phyloP scores from a whole-genome alignment of 2,113 vertebrate species.

The Callocephalon fimbriatum region DNA sequence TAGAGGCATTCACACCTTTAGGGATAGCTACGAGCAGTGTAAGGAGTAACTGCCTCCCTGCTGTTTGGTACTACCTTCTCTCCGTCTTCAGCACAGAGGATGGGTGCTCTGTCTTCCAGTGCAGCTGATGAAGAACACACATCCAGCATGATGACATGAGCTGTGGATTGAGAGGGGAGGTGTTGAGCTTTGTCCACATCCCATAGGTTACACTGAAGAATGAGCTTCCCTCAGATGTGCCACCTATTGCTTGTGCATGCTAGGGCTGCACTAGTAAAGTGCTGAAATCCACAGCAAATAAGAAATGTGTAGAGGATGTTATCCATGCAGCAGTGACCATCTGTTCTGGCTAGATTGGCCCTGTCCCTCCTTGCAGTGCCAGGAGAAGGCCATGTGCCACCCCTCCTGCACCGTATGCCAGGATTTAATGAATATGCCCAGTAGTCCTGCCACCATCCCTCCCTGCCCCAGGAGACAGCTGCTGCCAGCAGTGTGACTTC shows the following conservation, averaged over 20 bases:
- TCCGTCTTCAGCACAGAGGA: not conserved
- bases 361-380: not conserved
- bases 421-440: accelerated
- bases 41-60: not conserved
- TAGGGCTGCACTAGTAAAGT: not conserved
- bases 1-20: not conserved
- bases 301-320: not conserved
- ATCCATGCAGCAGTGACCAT: not conserved
- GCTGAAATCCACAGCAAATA: not conserved
- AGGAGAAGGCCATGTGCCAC: not conserved
- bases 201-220: accelerated
- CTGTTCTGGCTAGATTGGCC: not conserved
- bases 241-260: not conserved
- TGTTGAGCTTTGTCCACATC: not conserved
- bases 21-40: not conserved
- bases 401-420: accelerated
- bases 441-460: not conserved
- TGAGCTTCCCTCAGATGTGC: not conserved
- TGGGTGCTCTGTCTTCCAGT: not conserved
- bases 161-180: not conserved
- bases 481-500: accelerated
- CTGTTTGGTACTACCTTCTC: not conserved
- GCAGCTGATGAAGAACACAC: not conserved
- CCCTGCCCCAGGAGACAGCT: not conserved
- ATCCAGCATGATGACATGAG: not conserved